These are phyloP conservation scores for Dasyornis broadbenti DNA, from an alignment of 2,113 vertebrate genomes.

Conservation along the genomic window DNA sequence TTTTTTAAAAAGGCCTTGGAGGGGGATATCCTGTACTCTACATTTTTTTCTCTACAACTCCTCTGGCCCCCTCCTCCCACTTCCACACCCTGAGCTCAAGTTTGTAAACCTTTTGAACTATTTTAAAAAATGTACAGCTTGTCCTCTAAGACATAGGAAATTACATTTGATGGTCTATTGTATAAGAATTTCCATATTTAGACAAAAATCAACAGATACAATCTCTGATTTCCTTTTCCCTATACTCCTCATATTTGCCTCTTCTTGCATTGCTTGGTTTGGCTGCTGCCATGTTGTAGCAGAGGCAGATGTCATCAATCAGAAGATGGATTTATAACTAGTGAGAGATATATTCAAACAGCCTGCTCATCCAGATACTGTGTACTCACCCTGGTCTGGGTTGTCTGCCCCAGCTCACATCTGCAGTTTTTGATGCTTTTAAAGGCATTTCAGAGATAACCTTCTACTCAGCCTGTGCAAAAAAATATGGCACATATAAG, in stretches of 20 bases:
- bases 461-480: not conserved
- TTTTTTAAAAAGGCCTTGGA: not conserved
- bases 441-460: not conserved
- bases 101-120: conserved; percentile 57
- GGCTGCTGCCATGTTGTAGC: not conserved
- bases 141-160: conserved; percentile 55
- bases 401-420: not conserved
- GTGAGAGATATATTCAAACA: not conserved
- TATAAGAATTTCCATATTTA: conserved; percentile 65
- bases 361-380: not conserved
- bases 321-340: not conserved
- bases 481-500: not conserved
- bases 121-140: conserved; percentile 59
- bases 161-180: conserved; percentile 60
- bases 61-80: conserved; percentile 31
- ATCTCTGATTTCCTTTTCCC: conserved; percentile 60
- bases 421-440: not conserved
- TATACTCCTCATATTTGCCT: conserved; percentile 19
- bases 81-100: conserved; percentile 42
- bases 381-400: not conserved
- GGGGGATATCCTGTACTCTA: conserved; percentile 16
- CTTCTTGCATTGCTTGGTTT: not conserved
- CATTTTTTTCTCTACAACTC: not conserved
- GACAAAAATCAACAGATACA: conserved; percentile 63
- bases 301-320: not conserved